Conservation (phyloP, 1,140 invertebrate species). For the Portunus trituberculatus region DNA sequence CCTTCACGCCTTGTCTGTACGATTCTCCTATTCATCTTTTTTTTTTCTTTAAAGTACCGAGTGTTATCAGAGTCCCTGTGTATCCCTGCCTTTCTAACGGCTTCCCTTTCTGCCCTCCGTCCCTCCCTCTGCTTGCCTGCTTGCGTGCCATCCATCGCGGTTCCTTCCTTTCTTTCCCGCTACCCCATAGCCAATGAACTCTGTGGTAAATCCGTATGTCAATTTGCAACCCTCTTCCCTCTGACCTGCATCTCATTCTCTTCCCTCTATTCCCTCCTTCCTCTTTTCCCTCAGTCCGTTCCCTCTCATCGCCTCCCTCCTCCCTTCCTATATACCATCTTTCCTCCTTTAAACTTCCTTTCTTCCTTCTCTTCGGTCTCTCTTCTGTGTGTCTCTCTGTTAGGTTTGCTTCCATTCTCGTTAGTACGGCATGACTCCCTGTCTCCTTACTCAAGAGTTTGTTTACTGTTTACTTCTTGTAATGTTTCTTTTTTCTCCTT, state of each 20-base stretch:
- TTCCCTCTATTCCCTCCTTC: background rate
- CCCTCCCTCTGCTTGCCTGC: background rate
- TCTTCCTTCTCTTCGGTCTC: background rate
- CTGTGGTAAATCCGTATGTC: background rate
- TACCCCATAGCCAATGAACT: background rate
- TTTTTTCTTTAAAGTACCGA: too few relatives aligned
- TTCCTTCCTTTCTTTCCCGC: background rate
- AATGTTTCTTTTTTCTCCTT: background rate
- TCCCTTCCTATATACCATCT: background rate
- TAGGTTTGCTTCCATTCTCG: background rate
- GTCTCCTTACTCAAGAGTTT: too few relatives aligned
- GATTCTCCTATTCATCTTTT: background rate
- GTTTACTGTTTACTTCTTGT: background rate
- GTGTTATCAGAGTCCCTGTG: background rate
- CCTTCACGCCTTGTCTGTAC: background rate
- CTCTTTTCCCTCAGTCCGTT: too few relatives aligned
- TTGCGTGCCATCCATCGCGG: background rate
- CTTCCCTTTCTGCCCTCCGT: slow-evolving; percentile 6
- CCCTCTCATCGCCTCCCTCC: background rate
- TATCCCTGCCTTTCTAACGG: background rate
- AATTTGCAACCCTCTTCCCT: background rate
- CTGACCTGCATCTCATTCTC: background rate
- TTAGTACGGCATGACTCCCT: too few relatives aligned
- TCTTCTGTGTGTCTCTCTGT: background rate
- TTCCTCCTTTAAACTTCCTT: too few relatives aligned